These are phyloP conservation scores for roundworm (Caenorhabditis elegans) DNA, from an alignment of 1,140 invertebrate species.

Conservation along the genomic window WBcel235 BX284604.4:6658501-6659000, in stretches of 20 bases:
- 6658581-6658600: conserved; percentile 35
- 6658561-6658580: background rate
- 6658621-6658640: no score
- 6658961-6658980: background rate
- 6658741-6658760: no score
- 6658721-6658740: no score
- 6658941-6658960: conserved; percentile 50
- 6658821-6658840: conserved; percentile 62
- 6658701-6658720: no score
- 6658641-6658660: no score
- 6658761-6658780: no score
- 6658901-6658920: conserved; percentile 63
- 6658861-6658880: conserved; percentile 61
- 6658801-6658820: conserved; percentile 59
- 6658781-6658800: conserved; percentile 42
- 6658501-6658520: conserved; percentile 17
- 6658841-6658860: conserved; percentile 54
- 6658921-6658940: conserved; percentile 66
- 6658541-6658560: conserved; percentile 26
- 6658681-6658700: no score
- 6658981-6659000: conserved; percentile 7
- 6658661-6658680: no score
- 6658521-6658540: background rate
- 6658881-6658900: conserved; percentile 56
- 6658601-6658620: no score